phyloP scores from a whole-genome alignment of 2,888 invertebrate genomes.

The Sepiola atlantica region DNA sequence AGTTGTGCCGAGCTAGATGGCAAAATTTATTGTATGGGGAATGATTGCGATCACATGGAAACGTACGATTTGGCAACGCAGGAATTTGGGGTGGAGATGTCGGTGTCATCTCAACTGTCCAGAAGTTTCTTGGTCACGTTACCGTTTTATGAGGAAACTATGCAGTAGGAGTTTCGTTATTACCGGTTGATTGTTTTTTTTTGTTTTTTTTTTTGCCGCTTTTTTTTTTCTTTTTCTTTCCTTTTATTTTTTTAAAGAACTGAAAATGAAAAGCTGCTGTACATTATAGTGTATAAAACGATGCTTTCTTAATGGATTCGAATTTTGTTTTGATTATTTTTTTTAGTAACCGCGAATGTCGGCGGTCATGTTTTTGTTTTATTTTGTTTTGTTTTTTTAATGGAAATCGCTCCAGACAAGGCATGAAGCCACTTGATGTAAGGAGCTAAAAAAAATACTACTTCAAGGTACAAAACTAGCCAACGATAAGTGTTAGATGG shows the following conservation, averaged over 20 bases:
- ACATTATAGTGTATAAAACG: not conserved
- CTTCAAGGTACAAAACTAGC: too few relatives aligned
- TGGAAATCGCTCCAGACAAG: too few relatives aligned
- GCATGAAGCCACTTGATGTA: too few relatives aligned
- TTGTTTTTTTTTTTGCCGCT: not conserved
- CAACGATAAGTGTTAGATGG: too few relatives aligned
- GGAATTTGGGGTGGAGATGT: constrained; percentile 35
- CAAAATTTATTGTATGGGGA: constrained; percentile 41
- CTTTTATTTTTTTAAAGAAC: not conserved
- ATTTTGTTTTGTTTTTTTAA: too few relatives aligned
- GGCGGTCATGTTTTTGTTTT: too few relatives aligned
- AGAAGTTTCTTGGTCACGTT: constrained; percentile 39
- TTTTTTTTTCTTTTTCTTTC: not conserved
- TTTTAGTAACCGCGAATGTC: too few relatives aligned
- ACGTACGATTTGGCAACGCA: not conserved
- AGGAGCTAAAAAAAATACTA: too few relatives aligned
- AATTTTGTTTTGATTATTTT: too few relatives aligned
- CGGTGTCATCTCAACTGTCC: not conserved
- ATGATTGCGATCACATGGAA: constrained; percentile 40
- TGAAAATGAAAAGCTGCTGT: not conserved
- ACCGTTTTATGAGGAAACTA: constrained; percentile 24
- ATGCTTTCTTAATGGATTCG: not conserved
- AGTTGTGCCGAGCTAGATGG: constrained; percentile 41
- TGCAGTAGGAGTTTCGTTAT: not conserved
- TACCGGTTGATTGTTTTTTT: not conserved